Evolutionary conservation across 2,113 vertebrate genomes (phyloP), one percentile per base, ranked within the genome.

Genomic region (Ailurus styani): DNA sequence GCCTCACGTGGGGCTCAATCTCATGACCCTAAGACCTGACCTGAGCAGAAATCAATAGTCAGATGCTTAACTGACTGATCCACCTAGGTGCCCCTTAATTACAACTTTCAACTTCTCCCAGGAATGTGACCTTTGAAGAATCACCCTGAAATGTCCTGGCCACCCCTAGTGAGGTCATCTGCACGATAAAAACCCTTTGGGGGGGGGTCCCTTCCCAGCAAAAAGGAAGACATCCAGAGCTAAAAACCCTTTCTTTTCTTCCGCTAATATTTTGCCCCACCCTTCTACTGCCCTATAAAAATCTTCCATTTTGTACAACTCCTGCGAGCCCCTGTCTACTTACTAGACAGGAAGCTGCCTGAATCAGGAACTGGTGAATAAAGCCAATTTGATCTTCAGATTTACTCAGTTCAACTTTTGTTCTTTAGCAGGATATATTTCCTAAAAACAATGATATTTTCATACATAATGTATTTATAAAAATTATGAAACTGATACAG

Each of bases 401-500:
- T 27, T 73, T 73, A 73, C 72, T 73, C 40, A 42, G 40, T 27
- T 27, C 72, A 42, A 42, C 27, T 73, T 73, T 73, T 73, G 72
- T 45, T 42, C 70, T 42, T 73, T 45, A 42, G 13, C 54, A 64
- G 25, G 54, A 47, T 17, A 4, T 37, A 57, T 50, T 91, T 95
- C n/a, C 55, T 81, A 95, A 91, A 97, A 79, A 25, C 13, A 87
- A 82, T 27, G 27, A 45, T 81, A 82, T 82, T 90, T 95, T 54
- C 60, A 47, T 78, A 64, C 7, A 21, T 11, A 70, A 52, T 9
- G 4, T n/a, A 88, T 31, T 87, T 82, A 55, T 31, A 86, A 89
- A 92, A 86, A 60, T 27, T 68, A 84, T 37, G 45, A 83, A 78
- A 72, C 45, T 60, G 55, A 62, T 64, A 90, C 0, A n/a, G 2